Conservation (phyloP, 92 coral and sea anemone genomes). For the Pocillopora grandis region DNA sequence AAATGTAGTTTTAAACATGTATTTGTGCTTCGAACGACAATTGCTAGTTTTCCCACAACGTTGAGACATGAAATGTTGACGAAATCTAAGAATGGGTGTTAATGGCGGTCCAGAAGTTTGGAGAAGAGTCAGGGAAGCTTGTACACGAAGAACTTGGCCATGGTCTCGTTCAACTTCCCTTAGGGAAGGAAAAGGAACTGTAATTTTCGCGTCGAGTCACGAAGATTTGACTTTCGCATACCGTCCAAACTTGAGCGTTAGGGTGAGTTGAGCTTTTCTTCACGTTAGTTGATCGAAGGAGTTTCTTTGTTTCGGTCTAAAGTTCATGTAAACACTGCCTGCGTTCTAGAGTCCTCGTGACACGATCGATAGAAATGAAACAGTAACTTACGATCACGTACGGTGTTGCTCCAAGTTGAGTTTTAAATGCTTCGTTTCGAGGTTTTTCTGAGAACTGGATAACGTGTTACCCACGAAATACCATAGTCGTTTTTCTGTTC, state of each 20-base stretch:
- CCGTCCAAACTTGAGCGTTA: slow-evolving; percentile 54
- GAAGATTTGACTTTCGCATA: slow-evolving; percentile 37
- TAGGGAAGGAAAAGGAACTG: slow-evolving; percentile 32
- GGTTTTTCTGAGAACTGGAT: not conserved
- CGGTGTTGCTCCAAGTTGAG: no score
- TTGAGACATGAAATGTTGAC: slow-evolving; percentile 26
- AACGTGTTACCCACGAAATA: not conserved
- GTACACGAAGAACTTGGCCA: slow-evolving; percentile 7
- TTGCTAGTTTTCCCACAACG: not conserved
- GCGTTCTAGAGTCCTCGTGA: not conserved
- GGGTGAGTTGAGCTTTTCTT: slow-evolving; percentile 32
- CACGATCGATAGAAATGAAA: no score
- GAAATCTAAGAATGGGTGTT: slow-evolving; percentile 27
- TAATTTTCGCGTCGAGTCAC: slow-evolving; percentile 37
- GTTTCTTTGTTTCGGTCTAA: no score
- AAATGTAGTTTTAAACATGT: not conserved
- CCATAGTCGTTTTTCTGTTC: not conserved
- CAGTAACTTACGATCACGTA: not conserved
- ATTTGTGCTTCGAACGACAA: not conserved
- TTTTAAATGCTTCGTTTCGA: not conserved
- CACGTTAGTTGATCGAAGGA: no score
- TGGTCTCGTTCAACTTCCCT: slow-evolving; percentile 26
- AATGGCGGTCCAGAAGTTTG: slow-evolving; percentile 25
- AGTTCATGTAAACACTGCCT: not conserved
- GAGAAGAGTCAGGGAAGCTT: slow-evolving; percentile 20